Evolutionary conservation across 2,113 vertebrate species (phyloP), one percentile per base, ranked within the genome.

Genomic region (Gnathonemus longibarbis): DNA sequence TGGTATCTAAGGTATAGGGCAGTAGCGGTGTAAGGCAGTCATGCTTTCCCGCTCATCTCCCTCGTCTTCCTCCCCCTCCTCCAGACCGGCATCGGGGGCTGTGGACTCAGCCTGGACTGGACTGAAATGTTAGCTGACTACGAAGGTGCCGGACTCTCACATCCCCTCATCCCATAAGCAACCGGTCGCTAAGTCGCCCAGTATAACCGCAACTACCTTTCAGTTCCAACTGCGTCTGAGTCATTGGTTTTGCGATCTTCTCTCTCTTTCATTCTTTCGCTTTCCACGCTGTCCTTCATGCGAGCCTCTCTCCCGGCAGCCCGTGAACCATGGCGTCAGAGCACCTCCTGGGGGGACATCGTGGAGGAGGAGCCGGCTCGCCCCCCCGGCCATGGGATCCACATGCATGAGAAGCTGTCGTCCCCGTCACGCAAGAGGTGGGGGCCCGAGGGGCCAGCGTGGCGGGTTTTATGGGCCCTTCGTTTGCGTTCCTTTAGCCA

Each of bases 391-490:
- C 99, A 99, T 0, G 99, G 98, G 1, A 99, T 99, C 92, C 99
- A 99, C 93, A 99, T 99, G 98, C 99, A 99, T 1, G 98, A 99
- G 93, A 99, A 99, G 5, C 94, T 99, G 39, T 99, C 99, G 0
- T 99, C 99, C 1, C 99, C 99, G 0, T 99, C 99, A 1, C 97
- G 99, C 53, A 99, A 98, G 95, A 99, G 98, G 98, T 99, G 84
- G 92, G 35, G 17, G 17, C 42, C 11, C 56, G 0, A 5, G 50
- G 66, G 62, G 21, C 50, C 88, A 21, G 24, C 13, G 17, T 42
- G 15, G 42, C 6, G 31, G 35, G 35, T 80, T 83, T 45, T 83
- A 21, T 42, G 19, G 39, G 35, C 77, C 39, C 19, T 21, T 35
- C 39, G 5, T 35, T 10, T 45, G 39, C 1, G 17, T 39, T 45